Percentiles rank a stretch among this genome's conserved stretches.
phyloP scores from a whole-genome alignment of 2,113 vertebrate species.

The Raphicerus campestris region DNA sequence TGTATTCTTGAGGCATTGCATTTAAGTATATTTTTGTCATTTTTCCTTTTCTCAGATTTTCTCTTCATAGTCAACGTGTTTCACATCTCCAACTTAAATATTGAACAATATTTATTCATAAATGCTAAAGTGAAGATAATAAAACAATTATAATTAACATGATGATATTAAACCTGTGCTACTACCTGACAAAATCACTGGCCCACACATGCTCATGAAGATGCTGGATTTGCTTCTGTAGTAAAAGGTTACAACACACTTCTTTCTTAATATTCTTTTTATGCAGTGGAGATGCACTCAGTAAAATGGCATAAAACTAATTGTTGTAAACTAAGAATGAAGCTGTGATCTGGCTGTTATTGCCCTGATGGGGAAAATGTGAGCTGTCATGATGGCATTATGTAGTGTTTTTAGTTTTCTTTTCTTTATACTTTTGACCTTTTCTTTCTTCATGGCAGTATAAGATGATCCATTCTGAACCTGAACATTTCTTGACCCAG shows the following conservation, averaged over 20 bases:
- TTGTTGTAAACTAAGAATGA: neutral
- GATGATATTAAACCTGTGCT: neutral
- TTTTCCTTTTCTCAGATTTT: constrained; percentile 9
- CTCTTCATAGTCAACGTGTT: neutral
- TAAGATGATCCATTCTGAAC: neutral
- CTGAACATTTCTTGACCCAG: neutral
- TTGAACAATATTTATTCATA: neutral
- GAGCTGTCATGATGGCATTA: neutral
- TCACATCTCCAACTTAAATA: neutral
- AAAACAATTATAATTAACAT: neutral
- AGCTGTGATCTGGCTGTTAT: neutral
- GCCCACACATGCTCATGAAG: neutral
- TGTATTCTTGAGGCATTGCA: neutral
- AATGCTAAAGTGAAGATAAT: neutral
- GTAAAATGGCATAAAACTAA: neutral
- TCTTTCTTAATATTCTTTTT: neutral
- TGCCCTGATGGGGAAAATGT: neutral
- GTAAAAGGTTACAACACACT: neutral
- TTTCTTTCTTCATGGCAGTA: neutral
- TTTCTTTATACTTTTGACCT: neutral
- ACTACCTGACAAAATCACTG: neutral
- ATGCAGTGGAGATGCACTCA: neutral
- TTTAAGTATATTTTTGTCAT: neutral
- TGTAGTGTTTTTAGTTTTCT: neutral
- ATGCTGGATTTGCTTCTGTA: neutral